phyloP scores from a whole-genome alignment of 2,113 vertebrate species.

The Rutilus rutilus region DNA sequence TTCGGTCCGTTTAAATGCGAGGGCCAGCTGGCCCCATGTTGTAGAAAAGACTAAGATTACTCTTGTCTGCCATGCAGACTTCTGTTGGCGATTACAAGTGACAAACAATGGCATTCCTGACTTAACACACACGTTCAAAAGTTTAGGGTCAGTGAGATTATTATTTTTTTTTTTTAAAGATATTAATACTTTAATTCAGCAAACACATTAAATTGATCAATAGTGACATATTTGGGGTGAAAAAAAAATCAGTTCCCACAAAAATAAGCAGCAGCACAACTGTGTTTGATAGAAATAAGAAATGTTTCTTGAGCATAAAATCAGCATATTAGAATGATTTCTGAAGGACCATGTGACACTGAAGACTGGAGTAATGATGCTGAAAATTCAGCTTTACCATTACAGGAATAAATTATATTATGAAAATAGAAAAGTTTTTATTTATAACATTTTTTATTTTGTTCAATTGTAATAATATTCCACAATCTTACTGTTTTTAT shows the following conservation, averaged over 20 bases:
- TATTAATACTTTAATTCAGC: neutral
- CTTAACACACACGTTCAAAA: neutral
- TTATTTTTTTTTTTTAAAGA: too few relatives aligned
- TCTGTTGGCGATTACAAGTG: neutral
- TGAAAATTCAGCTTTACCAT: neutral
- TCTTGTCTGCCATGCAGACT: neutral
- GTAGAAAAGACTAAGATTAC: neutral
- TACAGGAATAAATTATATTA: neutral
- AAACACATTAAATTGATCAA: neutral
- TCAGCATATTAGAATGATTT: neutral
- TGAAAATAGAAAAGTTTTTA: too few relatives aligned
- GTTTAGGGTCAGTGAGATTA: neutral
- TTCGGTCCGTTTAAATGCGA: constrained; percentile 48
- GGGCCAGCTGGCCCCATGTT: neutral
- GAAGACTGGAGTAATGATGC: neutral
- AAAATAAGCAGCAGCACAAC: neutral
- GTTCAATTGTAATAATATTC: neutral
- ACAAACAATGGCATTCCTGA: neutral
- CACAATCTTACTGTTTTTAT: neutral
- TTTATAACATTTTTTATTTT: neutral
- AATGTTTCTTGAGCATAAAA: neutral
- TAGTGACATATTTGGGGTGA: too few relatives aligned
- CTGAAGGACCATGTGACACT: neutral
- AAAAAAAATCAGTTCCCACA: neutral
- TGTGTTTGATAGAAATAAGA: neutral